These are phyloP conservation scores for Halcyon leucocephala DNA, from an alignment of 2,797 vertebrate species.

Conservation along the genomic window DNA sequence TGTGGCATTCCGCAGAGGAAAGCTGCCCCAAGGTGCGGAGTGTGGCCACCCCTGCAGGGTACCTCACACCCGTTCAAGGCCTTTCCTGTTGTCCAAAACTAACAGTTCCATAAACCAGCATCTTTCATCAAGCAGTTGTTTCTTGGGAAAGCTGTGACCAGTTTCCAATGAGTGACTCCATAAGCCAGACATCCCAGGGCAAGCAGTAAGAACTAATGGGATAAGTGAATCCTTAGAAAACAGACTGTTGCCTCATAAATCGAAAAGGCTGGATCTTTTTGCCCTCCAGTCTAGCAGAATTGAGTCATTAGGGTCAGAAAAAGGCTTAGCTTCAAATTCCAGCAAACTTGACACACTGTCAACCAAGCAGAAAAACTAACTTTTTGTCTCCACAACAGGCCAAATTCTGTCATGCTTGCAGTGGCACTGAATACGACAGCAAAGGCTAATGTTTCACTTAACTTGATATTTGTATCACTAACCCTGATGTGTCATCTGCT, in stretches of 20 bases:
- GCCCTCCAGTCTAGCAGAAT: background rate
- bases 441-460: background rate
- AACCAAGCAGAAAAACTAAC: background rate
- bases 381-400: background rate
- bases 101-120: background rate
- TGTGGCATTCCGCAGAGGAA: background rate
- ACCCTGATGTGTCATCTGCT: background rate
- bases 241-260: background rate
- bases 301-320: background rate
- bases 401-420: background rate
- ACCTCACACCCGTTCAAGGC: background rate
- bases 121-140: background rate
- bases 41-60: background rate
- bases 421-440: background rate
- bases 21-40: background rate
- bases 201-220: background rate
- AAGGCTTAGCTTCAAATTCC: background rate
- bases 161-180: slow-evolving; percentile 19
- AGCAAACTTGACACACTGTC: background rate
- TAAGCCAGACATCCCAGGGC: background rate
- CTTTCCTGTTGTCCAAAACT: background rate
- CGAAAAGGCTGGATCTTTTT: background rate
- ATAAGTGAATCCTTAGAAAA: background rate
- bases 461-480: rapidly evolving
- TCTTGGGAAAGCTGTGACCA: background rate